Conservation (phyloP, 2,113 vertebrate species). For the Platichthys stellatus region DNA sequence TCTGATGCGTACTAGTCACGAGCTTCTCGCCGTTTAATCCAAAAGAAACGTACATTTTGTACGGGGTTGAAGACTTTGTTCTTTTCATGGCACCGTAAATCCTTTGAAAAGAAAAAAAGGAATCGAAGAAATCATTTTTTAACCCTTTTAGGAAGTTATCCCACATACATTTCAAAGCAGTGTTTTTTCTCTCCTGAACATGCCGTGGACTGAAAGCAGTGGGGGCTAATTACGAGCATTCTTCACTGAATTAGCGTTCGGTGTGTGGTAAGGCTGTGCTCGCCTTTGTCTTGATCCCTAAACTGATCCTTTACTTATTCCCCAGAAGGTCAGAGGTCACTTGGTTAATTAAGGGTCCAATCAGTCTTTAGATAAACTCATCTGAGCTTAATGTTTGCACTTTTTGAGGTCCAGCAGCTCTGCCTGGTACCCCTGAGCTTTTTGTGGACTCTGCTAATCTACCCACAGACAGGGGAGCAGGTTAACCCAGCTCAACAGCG, state of each 20-base stretch:
- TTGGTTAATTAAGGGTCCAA: slow-evolving; percentile 93
- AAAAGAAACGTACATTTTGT: slow-evolving; percentile 45
- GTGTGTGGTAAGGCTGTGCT: slow-evolving; percentile 92
- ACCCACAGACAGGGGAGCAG: slow-evolving; percentile 87
- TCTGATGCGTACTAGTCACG: slow-evolving; percentile 34
- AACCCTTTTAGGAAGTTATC: slow-evolving; percentile 90
- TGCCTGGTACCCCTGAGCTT: slow-evolving; percentile 95
- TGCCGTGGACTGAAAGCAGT: slow-evolving; percentile 89
- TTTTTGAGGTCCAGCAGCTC: slow-evolving; percentile 88
- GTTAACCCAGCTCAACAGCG: slow-evolving; percentile 87
- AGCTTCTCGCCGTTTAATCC: slow-evolving; percentile 44
- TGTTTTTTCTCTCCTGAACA: slow-evolving; percentile 78
- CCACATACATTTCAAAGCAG: slow-evolving; percentile 88
- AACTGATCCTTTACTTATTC: slow-evolving; percentile 96
- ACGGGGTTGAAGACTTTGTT: slow-evolving; percentile 54
- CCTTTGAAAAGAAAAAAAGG: slow-evolving; percentile 41
- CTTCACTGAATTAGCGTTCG: slow-evolving; percentile 95
- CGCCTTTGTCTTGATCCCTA: slow-evolving; percentile 90
- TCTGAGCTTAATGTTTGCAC: slow-evolving; percentile 92
- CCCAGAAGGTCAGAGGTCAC: slow-evolving; percentile 91
- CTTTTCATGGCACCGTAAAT: slow-evolving; percentile 53
- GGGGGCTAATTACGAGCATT: slow-evolving; percentile 95
- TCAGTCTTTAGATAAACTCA: slow-evolving; percentile 91
- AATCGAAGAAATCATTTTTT: slow-evolving; percentile 57
- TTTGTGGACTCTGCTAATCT: slow-evolving; percentile 86